phyloP scores from a whole-genome alignment of 2,888 invertebrate genomes.

The Rotaria magnacalcarata region DNA sequence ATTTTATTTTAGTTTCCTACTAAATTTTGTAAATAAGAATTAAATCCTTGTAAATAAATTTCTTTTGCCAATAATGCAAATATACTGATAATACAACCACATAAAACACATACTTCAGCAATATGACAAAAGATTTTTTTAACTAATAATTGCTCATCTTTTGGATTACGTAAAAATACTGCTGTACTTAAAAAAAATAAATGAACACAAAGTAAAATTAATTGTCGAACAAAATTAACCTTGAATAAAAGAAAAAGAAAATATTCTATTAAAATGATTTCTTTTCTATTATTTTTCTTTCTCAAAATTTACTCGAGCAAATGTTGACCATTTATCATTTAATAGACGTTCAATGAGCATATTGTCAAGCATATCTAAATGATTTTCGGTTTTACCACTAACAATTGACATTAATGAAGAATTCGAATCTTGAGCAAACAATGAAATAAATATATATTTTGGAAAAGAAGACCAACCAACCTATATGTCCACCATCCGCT shows the following conservation, averaged over 20 bases:
- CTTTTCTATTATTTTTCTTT: background rate
- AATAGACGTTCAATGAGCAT: conserved; percentile 91
- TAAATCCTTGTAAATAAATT: conserved; percentile 83
- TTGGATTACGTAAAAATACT: conserved; percentile 79
- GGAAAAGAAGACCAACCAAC: conserved; percentile 63
- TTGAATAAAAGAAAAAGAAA: conserved; percentile 57
- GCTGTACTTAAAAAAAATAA: conserved; percentile 79
- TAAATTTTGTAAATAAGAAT: conserved; percentile 83
- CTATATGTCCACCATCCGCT: conserved; percentile 85
- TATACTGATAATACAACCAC: conserved; percentile 80
- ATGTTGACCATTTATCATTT: conserved; percentile 99
- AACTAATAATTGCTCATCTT: conserved; percentile 60
- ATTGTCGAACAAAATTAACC: conserved; percentile 85
- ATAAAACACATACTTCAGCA: conserved; percentile 77
- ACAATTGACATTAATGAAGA: conserved; percentile 93
- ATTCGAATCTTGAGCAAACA: conserved; percentile 77
- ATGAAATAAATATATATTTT: background rate
- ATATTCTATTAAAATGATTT: background rate
- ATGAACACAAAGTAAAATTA: conserved; percentile 80
- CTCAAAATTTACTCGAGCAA: conserved; percentile 74
- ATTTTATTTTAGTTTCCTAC: conserved; percentile 62
- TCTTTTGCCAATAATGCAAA: conserved; percentile 84
- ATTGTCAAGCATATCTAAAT: conserved; percentile 95
- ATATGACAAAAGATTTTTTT: conserved; percentile 64
- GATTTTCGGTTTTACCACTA: conserved; percentile 92